Evolutionary conservation across 2,888 invertebrate species (phyloP), one percentile per base, ranked within the genome.

Genomic region (Therioaphis trifolii): DNA sequence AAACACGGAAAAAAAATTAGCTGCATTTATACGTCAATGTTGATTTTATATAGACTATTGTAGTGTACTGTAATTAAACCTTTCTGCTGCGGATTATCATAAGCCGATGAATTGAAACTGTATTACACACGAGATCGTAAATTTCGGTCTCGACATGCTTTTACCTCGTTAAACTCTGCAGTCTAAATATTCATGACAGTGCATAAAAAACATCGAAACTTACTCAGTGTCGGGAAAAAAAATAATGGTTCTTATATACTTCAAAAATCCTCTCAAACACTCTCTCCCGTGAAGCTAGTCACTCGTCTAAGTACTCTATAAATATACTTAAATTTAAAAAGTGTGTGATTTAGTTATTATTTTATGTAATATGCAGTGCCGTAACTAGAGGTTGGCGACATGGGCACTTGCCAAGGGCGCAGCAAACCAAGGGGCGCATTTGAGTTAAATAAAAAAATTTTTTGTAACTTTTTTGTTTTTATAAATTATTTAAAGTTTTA

Each of bases 161-260:
- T 24, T 46, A 35, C 27, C 29, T 71, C 46, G 61, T 80, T 71
- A 71, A 71, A 71, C 35, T 77, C 66, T 5, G 66, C 66, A 14
- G 66, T 52, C 66, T 66, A 77, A 77, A 77, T 77, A 77, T 77
- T 77, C 66, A 66, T 66, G 77, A 52, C 35, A 18, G 21, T 35
- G 52, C 40, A 77, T 49, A 49, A 29, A 77, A 77, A 66, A 77
- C 77, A 66, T 12, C 21, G 66, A 77, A 77, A 66, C 66, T 35
- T 77, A 77, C 77, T 77, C 66, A 66, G 77, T 49, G 63, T 76
- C 46, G 9, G 66, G n/a, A 11, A 18, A 35, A 52, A 77, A 61
- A 77, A 77, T 66, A 77, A 77, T 66, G 63, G 63, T 15, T 29
- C 49, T 49, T 77, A 21, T 27, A 77, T 74, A 52, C 76, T 35